Percentiles rank a stretch among this genome's conserved stretches.
phyloP scores from a whole-genome alignment of 2,113 vertebrate genomes.

The Larimichthys crocea region DNA sequence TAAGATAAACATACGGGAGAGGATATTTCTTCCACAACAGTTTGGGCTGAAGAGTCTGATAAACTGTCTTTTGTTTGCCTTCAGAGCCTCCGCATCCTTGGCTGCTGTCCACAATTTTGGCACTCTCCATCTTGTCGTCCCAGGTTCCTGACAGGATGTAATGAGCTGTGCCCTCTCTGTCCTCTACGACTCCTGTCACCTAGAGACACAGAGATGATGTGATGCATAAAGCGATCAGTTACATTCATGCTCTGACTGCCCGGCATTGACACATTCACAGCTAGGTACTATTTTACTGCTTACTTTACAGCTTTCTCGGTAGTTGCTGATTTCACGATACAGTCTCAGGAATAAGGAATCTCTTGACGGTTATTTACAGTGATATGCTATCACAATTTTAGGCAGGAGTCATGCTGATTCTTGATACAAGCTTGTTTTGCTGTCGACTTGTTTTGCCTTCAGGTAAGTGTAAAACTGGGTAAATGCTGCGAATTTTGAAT shows the following conservation, averaged over 20 bases:
- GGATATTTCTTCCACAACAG: slow-evolving; percentile 96
- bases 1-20: slow-evolving; percentile 86
- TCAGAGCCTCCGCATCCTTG: slow-evolving; percentile 87
- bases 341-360: not conserved
- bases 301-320: not conserved
- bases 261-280: not conserved
- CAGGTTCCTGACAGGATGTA: slow-evolving; percentile 95
- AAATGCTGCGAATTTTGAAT: not conserved
- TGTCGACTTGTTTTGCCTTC: not conserved
- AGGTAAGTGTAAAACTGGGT: slow-evolving; percentile 3
- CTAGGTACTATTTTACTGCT: not conserved
- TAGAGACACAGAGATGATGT: slow-evolving; percentile 61
- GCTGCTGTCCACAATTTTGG: slow-evolving; percentile 92
- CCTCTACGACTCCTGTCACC: slow-evolving; percentile 93
- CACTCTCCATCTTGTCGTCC: slow-evolving; percentile 96
- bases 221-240: slow-evolving; percentile 31
- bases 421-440: not conserved
- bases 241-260: not conserved
- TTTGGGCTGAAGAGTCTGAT: slow-evolving; percentile 93
- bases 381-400: not conserved
- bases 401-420: not conserved
- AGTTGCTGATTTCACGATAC: not conserved
- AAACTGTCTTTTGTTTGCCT: slow-evolving; percentile 94
- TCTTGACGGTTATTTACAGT: not conserved
- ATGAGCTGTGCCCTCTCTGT: slow-evolving; percentile 86